Conservation (phyloP, 64 coral and sea anemone genomes). For the Pachyseris speciosa region DNA sequence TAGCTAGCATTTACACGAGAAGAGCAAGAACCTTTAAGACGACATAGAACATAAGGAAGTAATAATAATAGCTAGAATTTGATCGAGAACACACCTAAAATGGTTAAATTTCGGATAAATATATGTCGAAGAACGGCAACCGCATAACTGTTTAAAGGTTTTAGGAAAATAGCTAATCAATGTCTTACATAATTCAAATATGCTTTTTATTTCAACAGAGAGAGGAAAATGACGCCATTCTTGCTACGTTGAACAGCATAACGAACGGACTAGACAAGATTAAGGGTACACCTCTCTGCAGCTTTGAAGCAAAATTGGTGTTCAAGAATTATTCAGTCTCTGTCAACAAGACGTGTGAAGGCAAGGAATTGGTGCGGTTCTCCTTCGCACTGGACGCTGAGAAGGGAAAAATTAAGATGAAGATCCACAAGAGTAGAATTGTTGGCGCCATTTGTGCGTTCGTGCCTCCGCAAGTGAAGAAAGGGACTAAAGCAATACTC, state of each 20-base stretch:
- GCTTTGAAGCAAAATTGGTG: constrained; percentile 8
- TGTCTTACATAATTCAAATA: too few relatives aligned
- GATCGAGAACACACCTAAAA: too few relatives aligned
- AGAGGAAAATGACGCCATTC: background rate
- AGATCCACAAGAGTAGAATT: constrained; percentile 2
- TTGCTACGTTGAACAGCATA: background rate
- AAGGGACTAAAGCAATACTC: background rate
- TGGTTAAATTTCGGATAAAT: too few relatives aligned
- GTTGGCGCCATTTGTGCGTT: background rate
- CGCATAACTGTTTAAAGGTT: too few relatives aligned
- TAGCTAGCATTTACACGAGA: too few relatives aligned
- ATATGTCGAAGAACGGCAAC: too few relatives aligned
- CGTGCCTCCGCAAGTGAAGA: background rate
- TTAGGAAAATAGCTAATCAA: too few relatives aligned
- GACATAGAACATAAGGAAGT: too few relatives aligned
- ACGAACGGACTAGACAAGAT: background rate
- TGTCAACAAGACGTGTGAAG: background rate
- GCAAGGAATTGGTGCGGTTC: background rate
- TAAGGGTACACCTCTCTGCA: background rate
- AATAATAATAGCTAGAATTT: too few relatives aligned
- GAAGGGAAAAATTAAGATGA: constrained; percentile 4
- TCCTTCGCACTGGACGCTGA: background rate
- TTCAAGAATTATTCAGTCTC: background rate
- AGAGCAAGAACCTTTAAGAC: too few relatives aligned
- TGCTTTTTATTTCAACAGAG: background rate